Conservation (phyloP, 2,888 invertebrate species). For the Portevinia maculata region DNA sequence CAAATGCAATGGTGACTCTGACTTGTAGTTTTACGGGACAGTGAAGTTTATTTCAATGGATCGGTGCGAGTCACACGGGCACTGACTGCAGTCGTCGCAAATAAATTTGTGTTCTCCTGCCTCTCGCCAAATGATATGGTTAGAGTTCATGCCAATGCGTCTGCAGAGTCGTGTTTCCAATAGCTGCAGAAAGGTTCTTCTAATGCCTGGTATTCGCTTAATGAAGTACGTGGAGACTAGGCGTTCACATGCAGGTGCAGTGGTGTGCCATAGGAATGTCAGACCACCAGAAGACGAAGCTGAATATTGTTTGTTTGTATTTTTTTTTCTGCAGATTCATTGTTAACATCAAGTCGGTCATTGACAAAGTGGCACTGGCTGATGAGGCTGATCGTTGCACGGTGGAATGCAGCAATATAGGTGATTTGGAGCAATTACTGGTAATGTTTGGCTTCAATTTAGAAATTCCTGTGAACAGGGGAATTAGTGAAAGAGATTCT, state of each 20-base stretch:
- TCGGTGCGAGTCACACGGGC: not conserved
- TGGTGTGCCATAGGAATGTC: constrained; percentile 59
- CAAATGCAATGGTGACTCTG: constrained; percentile 28
- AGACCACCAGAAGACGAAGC: constrained; percentile 58
- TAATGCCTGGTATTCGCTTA: constrained; percentile 65
- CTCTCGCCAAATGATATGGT: constrained; percentile 57
- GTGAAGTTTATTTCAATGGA: constrained; percentile 44
- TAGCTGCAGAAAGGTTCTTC: constrained; percentile 30
- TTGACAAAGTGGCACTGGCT: constrained; percentile 63
- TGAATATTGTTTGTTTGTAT: not conserved
- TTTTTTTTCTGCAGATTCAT: constrained; percentile 20
- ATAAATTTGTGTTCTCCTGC: constrained; percentile 21
- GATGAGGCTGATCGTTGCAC: constrained; percentile 54
- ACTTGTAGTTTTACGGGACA: constrained; percentile 11
- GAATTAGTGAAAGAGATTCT: constrained; percentile 60
- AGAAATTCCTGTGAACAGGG: constrained; percentile 40
- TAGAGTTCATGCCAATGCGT: constrained; percentile 54
- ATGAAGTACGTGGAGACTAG: constrained; percentile 62
- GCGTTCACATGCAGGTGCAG: constrained; percentile 44
- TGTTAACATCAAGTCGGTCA: constrained; percentile 50
- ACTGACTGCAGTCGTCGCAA: not conserved
- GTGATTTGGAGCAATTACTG: constrained; percentile 70
- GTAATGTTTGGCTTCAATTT: constrained; percentile 61
- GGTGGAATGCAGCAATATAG: constrained; percentile 57
- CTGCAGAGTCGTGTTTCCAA: constrained; percentile 29